Base-by-base conservation (phyloP, 2,888 invertebrate species). In the Temnothorax rugatulus region DNA sequence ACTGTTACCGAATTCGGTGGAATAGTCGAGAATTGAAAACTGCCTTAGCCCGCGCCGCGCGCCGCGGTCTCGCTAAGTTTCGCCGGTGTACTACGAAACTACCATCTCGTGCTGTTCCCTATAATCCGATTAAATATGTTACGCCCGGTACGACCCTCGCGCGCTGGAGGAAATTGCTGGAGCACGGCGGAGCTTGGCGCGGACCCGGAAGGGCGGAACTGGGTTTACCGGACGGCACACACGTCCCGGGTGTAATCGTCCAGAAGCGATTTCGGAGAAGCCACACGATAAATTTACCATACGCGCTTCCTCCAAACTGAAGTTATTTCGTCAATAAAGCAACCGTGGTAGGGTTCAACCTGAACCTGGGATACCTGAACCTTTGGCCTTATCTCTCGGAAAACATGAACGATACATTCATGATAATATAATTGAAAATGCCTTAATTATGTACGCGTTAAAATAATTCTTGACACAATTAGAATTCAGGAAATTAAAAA, bases 1-100 rank as follows among this genome's bases (percentile, higher is more conserved):
- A 92, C 91, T 92, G 91, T 93, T 92, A 93, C 93, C 92, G 93
- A 95, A 94, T 94, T 94, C 92, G 92, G 91, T 92, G 89, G 93
- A 94, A 95, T 95, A 94, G 94, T 95, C 94, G 94, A 94, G 94
- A 94, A 94, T 95, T 95, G 94, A 94, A 94, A 94, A 94, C 91
- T 91, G 88, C 85, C 92, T 90, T 90, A 88, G 88, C 86, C 87
- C 73, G 61, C 38, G 41, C 75, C 63, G 41, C 54, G 61, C 61
- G 21, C 68, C 73, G 29, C 71, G 52, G 38, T 76, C 68, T 54
- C 59, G 59, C 81, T 71, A 82, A 88, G 75, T 86, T 87, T 85
- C 63, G 68, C 50, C 64, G 63, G 57, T 73, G 61, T 77, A 79
- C 71, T 47, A 21, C 25, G 76, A 79, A 86, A 79, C 86, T 69